A percentile compares a stretch with the other conserved stretches of the same genome.
Evolutionary conservation across 64 coral and sea anemone genomes (phyloP).

Genomic region (Actinia equina): DNA sequence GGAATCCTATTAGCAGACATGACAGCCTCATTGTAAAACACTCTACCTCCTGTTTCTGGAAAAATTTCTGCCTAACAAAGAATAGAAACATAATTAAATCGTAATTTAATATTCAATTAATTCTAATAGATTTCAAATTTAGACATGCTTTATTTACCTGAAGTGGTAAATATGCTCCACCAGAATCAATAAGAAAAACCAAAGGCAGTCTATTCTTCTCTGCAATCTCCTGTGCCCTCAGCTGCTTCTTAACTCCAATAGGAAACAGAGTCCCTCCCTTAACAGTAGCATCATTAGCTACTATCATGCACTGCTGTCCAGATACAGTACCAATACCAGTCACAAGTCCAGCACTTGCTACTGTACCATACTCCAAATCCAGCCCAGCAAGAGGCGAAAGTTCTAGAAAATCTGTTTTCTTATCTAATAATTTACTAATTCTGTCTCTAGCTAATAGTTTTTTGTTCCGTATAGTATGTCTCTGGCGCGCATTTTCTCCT

Average conservation of each 20-base stretch:
- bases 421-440: slow-evolving; percentile 64
- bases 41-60: slow-evolving; percentile 83
- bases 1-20: slow-evolving; percentile 84
- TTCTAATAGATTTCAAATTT: too few species aligned
- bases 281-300: slow-evolving; percentile 98
- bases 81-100: too few species aligned
- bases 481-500: slow-evolving; percentile 69
- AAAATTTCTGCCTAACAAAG: slow-evolving; percentile 81
- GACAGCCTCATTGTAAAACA: slow-evolving; percentile 95
- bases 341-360: slow-evolving; percentile 70
- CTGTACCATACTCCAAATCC: slow-evolving; percentile 82
- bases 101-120: too few species aligned
- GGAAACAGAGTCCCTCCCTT: slow-evolving; percentile 96
- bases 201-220: slow-evolving; percentile 83
- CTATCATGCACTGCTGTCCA: slow-evolving; percentile 64
- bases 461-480: slow-evolving; percentile 86
- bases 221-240: slow-evolving; percentile 92
- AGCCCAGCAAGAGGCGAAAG: slow-evolving; percentile 88
- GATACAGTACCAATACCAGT: slow-evolving; percentile 74
- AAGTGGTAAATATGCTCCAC: slow-evolving; percentile 90
- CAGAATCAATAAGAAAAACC: slow-evolving; percentile 88
- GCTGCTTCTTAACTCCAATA: slow-evolving; percentile 89
- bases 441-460: slow-evolving; percentile 87
- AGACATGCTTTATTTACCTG: slow-evolving; percentile 71
- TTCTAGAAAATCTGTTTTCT: slow-evolving; percentile 74